Evolutionary conservation across 2,888 invertebrate genomes (phyloP).

Genomic region (Sinhomidia bicolor): DNA sequence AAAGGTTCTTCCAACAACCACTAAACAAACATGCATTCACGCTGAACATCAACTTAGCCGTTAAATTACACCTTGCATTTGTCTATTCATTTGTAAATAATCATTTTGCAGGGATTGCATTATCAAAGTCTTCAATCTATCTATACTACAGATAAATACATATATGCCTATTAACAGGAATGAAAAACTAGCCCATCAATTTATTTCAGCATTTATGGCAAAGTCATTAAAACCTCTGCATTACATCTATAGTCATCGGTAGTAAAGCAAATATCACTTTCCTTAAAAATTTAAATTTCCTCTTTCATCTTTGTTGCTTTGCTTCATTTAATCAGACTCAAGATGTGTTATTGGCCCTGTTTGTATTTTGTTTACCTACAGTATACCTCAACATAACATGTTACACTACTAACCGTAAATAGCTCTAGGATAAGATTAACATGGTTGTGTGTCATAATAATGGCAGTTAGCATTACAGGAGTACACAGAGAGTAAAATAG

Average conservation of each 20-base stretch:
- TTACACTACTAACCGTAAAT: not conserved
- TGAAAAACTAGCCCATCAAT: conserved; percentile 38
- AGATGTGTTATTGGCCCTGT: not conserved
- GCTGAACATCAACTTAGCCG: not conserved
- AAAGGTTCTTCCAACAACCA: not conserved
- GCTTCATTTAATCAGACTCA: not conserved
- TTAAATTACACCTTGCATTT: not conserved
- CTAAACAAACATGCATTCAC: not conserved
- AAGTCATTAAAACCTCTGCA: conserved; percentile 57
- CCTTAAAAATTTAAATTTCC: conserved; percentile 58
- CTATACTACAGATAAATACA: not conserved
- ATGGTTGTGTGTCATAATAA: not conserved
- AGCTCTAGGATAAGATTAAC: conserved; percentile 43
- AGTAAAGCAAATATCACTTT: conserved; percentile 49
- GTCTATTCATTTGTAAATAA: not conserved
- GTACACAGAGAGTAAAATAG: not conserved
- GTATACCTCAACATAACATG: too few species aligned
- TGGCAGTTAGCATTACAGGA: not conserved
- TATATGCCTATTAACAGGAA: not conserved
- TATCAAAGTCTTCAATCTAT: not conserved
- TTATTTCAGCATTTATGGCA: conserved; percentile 54
- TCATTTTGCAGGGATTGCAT: not conserved
- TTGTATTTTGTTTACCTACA: not conserved
- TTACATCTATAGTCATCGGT: conserved; percentile 35
- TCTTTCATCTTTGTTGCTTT: conserved; percentile 14